Conservation (phyloP, 2,888 invertebrate genomes). For the Anoncus sp. region DNA sequence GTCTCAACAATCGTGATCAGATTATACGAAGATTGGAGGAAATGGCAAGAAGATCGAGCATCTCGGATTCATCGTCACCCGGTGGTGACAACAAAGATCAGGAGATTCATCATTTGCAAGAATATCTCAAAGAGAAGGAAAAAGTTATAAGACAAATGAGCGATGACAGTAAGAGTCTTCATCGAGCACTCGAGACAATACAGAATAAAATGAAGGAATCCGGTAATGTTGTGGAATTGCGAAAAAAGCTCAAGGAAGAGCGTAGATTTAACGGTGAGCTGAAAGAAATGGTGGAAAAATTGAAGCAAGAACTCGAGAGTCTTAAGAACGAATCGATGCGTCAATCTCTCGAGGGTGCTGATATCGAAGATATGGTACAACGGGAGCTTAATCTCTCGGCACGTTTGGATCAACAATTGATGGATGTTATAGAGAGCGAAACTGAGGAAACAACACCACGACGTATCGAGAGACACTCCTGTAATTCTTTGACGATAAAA, state of each 20-base stretch:
- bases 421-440: conserved; percentile 85
- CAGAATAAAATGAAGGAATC: conserved; percentile 85
- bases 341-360: conserved; percentile 71
- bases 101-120: conserved; percentile 85
- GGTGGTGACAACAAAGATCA: conserved; percentile 80
- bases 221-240: conserved; percentile 86
- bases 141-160: conserved; percentile 86
- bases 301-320: conserved; percentile 73
- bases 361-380: conserved; percentile 83
- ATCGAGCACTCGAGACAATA: conserved; percentile 84
- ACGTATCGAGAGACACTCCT: conserved; percentile 60
- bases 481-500: conserved; percentile 68
- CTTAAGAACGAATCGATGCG: conserved; percentile 67
- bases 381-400: conserved; percentile 86
- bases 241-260: conserved; percentile 85
- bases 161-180: conserved; percentile 85
- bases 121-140: conserved; percentile 86
- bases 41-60: conserved; percentile 75
- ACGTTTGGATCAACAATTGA: conserved; percentile 85
- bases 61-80: conserved; percentile 74
- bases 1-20: conserved; percentile 76
- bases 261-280: conserved; percentile 82
- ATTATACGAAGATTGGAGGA: conserved; percentile 78
- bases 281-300: conserved; percentile 79
- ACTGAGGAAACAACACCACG: conserved; percentile 68